Percentiles rank a stretch among this genome's conserved stretches.
phyloP scores from a whole-genome alignment of 2,113 vertebrate genomes.

The Globicephala melas region DNA sequence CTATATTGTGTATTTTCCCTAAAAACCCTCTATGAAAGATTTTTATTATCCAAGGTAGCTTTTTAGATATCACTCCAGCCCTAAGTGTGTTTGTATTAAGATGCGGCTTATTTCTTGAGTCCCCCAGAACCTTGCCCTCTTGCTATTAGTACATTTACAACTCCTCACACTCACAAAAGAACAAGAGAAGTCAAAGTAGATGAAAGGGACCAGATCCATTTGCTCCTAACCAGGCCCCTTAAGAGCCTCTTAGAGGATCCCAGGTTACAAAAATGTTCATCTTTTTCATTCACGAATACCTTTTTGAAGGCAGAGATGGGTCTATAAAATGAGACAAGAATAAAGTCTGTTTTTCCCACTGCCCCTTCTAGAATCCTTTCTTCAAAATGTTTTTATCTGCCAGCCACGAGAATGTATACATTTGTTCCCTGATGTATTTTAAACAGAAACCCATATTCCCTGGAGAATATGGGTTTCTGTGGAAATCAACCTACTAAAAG shows the following conservation, averaged over 20 bases:
- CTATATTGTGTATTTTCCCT: slow-evolving; percentile 26
- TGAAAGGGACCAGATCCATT: slow-evolving; percentile 87
- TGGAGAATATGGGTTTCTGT: not conserved
- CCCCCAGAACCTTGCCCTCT: slow-evolving; percentile 72
- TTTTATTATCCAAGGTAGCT: slow-evolving; percentile 39
- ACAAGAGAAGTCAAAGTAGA: slow-evolving; percentile 76
- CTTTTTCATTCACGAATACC: slow-evolving; percentile 83
- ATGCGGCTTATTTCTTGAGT: slow-evolving; percentile 37
- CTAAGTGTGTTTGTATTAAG: slow-evolving; percentile 59
- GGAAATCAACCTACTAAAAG: not conserved
- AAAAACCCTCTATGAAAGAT: slow-evolving; percentile 49
- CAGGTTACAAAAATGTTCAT: slow-evolving; percentile 83
- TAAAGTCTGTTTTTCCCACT: slow-evolving; percentile 78
- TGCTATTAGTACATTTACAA: slow-evolving; percentile 74
- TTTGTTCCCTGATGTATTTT: not conserved
- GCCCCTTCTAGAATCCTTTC: slow-evolving; percentile 70
- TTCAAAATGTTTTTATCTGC: slow-evolving; percentile 79
- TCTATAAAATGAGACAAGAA: slow-evolving; percentile 74
- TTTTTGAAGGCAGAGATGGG: slow-evolving; percentile 82
- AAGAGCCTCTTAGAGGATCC: slow-evolving; percentile 87
- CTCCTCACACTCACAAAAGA: slow-evolving; percentile 69
- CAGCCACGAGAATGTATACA: slow-evolving; percentile 55
- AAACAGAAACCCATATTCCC: not conserved
- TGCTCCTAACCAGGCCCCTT: slow-evolving; percentile 82
- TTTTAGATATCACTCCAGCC: slow-evolving; percentile 29